Base-by-base conservation (phyloP, 2,797 vertebrate species). In the Tenualosa thibaudeaui region DNA sequence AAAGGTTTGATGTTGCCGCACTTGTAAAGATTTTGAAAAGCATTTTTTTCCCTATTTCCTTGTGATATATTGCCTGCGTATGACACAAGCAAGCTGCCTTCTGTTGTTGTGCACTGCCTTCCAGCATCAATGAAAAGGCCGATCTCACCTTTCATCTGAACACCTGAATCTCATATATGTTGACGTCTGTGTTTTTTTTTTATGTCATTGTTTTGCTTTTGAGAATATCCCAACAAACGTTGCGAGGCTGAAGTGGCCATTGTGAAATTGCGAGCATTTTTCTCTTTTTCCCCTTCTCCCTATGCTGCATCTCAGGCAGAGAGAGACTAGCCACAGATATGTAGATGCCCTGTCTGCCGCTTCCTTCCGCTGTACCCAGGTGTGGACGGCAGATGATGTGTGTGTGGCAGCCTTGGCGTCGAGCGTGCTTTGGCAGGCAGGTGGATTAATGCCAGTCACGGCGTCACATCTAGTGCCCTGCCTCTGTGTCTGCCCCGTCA, bases 331-430 rank as follows among this genome's bases (percentile, higher is more conserved):
- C 37, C 71, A 78, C 71, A 46, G 71, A 8, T 17, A 46, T 43
- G 26, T 15, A 68, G 62, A 37, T 31, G 13, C 17, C 5, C 40
- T 2, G 71, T 78, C 71, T 78, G 71, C 71, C 46, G 71, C 71
- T 17, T 78, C 40, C 71, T 40, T 17, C 71, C 17, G 71, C 40
- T 78, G 40, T 37, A 78, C 71, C 71, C 71, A 78, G 71, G 71
- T 78, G 71, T 78, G 71, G 71, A 19, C 71, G 71, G 71, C 71
- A 78, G 71, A 78, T 78, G 71, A 78, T 46, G 71, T 19, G 71
- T 19, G 68, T 37, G 37, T 78, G 71, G 31, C 71, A 75, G 71
- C 71, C 37, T 78, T 78, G 71, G 71, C 71, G 19, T 7, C 37
- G 19, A 40, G 58, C 58, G 9, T 6, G 58, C 0, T 40, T 43